Evolutionary conservation across 1,140 invertebrate species (phyloP).

Genomic region (Micrasema longulum): DNA sequence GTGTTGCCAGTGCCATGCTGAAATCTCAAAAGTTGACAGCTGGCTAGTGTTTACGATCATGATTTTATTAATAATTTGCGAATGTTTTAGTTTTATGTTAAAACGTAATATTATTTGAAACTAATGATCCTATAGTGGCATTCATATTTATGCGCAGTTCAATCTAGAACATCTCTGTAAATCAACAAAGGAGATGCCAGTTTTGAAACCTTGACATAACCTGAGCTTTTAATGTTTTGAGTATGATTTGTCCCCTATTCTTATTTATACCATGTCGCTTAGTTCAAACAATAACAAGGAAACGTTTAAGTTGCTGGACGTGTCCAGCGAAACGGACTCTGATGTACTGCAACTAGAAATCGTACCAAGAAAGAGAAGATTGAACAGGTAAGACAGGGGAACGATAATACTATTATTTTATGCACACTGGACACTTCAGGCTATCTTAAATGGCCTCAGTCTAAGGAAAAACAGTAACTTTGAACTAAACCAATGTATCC

Average conservation of each 20-base stretch:
- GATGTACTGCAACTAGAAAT: constrained; percentile 73
- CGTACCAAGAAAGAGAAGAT: constrained; percentile 71
- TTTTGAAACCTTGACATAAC: constrained; percentile 45
- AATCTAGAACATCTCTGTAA: neutral
- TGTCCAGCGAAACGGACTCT: constrained; percentile 72
- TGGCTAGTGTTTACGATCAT: constrained; percentile 22
- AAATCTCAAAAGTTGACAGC: constrained; percentile 17
- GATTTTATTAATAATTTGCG: constrained; percentile 18
- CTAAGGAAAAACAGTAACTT: too few species aligned
- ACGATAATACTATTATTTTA: too few species aligned
- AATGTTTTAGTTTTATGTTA: constrained; percentile 3
- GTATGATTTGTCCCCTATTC: constrained; percentile 35
- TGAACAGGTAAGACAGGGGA: constrained; percentile 65
- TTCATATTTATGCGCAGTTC: neutral
- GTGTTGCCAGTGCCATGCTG: too few species aligned
- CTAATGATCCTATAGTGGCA: neutral
- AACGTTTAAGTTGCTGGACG: constrained; percentile 73
- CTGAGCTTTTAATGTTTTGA: constrained; percentile 37
- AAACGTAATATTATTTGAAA: constrained; percentile 7
- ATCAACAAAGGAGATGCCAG: constrained; percentile 8
- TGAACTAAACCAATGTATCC: too few species aligned
- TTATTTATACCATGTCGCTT: constrained; percentile 44
- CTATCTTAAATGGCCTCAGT: too few species aligned
- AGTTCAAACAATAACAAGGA: constrained; percentile 69
- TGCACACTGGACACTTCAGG: too few species aligned